Base-by-base conservation (phyloP, 2,113 vertebrate genomes). In the Chrysemys picta region DNA sequence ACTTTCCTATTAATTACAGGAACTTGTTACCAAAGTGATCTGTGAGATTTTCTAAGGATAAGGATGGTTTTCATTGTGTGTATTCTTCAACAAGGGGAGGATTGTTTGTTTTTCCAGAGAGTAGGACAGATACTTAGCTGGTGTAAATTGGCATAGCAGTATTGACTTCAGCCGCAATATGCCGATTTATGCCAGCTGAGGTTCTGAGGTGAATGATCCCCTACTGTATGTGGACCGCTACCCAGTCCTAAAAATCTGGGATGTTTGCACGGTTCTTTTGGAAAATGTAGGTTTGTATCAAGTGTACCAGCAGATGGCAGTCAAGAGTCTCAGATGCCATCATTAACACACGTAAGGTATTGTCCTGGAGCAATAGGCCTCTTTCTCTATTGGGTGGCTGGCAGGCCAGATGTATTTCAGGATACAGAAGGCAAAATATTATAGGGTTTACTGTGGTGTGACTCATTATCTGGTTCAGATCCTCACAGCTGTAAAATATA, bases 251-350 rank as follows among this genome's bases (percentile, higher is more conserved):
- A 21, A 72, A 38, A 76, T 12, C 31, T 83, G 42, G 8, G 45
- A 35, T 3, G 31, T 47, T 50, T 3, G 0, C 35, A 6, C 69
- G 25, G 27, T 6, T 69, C 53, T 6, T 47, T 6, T 2, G 14
- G 65, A 24, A 76, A 75, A 91, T 49, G 16, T 45, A 13, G n/a
- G 13, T 62, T 78, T 52, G 16, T 29, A 82, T 2, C 69, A 50
- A 21, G 6, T 87, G 87, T 82, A 76, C 94, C 97, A 95, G 96
- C 90, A 98, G 97, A 90, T 97, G 97, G 97, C 38, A 94, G 91
- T 85, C 97, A 88, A 97, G 96, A 90, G 93, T 95, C 95, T 98
- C 86, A 93, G 90, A 89, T 31, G 89, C 38, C 81, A 45, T n/a
- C 35, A 38, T 56, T 29, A 54, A 21, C 5, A 6, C 14, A 31